Conservation (phyloP, 2,888 invertebrate species). For the Phalera bucephala region DNA sequence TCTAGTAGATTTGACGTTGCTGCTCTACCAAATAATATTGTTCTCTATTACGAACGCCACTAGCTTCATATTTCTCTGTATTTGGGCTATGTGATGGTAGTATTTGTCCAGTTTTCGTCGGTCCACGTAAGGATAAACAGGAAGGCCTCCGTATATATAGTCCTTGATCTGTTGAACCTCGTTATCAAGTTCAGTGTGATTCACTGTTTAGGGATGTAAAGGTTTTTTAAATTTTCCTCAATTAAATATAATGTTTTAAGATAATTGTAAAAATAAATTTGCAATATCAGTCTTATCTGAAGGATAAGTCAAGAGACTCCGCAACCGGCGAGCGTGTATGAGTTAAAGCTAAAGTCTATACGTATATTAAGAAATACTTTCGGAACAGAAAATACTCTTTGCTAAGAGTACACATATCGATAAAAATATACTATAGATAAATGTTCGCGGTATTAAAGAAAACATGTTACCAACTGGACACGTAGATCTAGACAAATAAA, state of each 20-base stretch:
- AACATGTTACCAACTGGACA: too few relatives aligned
- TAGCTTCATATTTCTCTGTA: conserved; percentile 32
- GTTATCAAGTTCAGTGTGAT: conserved; percentile 50
- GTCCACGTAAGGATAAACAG: conserved; percentile 66
- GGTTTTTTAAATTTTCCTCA: conserved; percentile 5
- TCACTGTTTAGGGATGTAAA: conserved; percentile 23
- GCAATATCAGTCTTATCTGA: neutral
- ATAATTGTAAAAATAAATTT: conserved; percentile 9
- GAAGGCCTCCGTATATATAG: conserved; percentile 62
- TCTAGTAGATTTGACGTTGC: conserved; percentile 17
- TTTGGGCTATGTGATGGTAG: conserved; percentile 10
- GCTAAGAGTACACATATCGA: too few relatives aligned
- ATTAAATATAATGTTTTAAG: conserved; percentile 4
- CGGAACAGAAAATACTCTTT: too few relatives aligned
- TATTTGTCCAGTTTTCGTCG: conserved; percentile 43
- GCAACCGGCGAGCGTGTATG: too few relatives aligned
- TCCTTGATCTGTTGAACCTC: conserved; percentile 52
- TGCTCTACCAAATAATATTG: conserved; percentile 13
- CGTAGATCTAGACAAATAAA: too few relatives aligned
- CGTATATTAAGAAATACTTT: too few relatives aligned
- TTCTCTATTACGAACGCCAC: conserved; percentile 28
- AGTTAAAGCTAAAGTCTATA: too few relatives aligned
- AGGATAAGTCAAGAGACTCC: too few relatives aligned
- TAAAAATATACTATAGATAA: too few relatives aligned
- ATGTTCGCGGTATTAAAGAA: too few relatives aligned